Percentiles rank a stretch among this genome's conserved stretches.
Conservation (phyloP, 2,888 invertebrate species). For the Dysmachus trigonus region DNA sequence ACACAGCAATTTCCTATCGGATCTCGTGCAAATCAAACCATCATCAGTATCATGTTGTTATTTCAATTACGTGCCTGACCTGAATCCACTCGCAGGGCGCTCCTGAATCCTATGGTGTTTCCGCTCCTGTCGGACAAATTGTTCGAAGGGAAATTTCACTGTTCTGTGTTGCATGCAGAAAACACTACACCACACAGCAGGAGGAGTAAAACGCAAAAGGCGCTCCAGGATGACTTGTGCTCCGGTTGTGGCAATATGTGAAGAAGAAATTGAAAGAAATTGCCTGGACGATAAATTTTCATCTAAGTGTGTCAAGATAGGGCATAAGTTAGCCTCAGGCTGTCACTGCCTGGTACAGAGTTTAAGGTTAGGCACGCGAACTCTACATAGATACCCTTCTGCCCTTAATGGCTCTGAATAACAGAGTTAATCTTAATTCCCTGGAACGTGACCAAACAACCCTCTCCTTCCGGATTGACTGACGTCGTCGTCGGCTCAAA, state of each 20-base stretch:
- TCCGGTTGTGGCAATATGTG: not conserved
- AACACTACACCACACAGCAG: not conserved
- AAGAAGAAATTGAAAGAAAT: constrained; percentile 29
- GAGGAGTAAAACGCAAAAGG: not conserved
- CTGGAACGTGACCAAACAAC: not conserved
- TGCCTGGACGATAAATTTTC: constrained; percentile 8
- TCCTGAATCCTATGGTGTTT: too few species aligned
- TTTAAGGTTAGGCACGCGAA: not conserved
- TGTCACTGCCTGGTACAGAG: not conserved
- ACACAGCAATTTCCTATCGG: constrained; percentile 20
- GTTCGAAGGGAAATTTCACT: not conserved
- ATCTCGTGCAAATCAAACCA: constrained; percentile 28
- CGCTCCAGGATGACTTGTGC: not conserved
- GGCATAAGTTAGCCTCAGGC: not conserved
- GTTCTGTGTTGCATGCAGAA: not conserved
- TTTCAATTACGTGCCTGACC: constrained; percentile 38
- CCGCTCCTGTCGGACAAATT: not conserved
- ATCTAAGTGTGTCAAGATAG: constrained; percentile 11
- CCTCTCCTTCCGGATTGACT: not conserved
- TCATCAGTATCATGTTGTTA: constrained; percentile 35
- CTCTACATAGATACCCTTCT: not conserved
- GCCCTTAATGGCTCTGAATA: not conserved
- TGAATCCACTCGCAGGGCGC: constrained; percentile 10
- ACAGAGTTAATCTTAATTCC: not conserved
- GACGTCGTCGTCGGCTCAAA: not conserved